Evolutionary conservation across 2,888 invertebrate genomes (phyloP), one percentile per base, ranked within the genome.

Genomic region (Drosophila nr. perissopoda): DNA sequence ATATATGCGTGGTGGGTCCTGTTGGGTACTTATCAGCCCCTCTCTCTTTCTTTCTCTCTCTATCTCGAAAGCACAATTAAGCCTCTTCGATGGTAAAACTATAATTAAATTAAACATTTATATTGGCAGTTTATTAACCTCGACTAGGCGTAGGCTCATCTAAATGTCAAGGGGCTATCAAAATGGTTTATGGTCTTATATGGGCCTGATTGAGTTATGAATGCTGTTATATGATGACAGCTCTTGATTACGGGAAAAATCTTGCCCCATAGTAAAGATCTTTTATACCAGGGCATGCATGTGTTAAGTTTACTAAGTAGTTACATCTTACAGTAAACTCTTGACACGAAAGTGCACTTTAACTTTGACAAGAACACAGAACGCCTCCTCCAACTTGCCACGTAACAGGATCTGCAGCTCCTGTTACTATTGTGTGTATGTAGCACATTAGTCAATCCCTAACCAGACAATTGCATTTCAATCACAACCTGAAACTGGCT

Each of bases 101-200:
- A 80, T 87, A 87, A 87, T 87, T 87, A 90, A 90, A 76, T 90
- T 80, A 53, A 88, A 82, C 84, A 90, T 86, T 87, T 86, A 88
- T 85, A 87, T 87, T 77, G 86, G 66, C 75, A 76, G 82, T 88
- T 90, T 90, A 90, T 90, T 64, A 80, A 83, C 64, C 76, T 53
- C 66, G n/a, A 21, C 54, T 53, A 27, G 46, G 54, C 74, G 66
- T 74, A 61, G 74, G 68, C 46, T 2, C 18, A 18, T 7, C 51
- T 11, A 33, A 33, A 40, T 52, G 42, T 52, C 46, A 4, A 36
- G 48, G 56, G 68, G 52, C 59, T 69, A 70, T 58, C 52, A 52
- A 52, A 56, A 54, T 60, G 46, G 49, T 81, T 83, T 87, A 86
- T 69, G 73, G 29, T 11, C 18, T 25, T 53, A 53, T 56, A 57